Conservation (phyloP, 2,113 vertebrate genomes). For the Felis chaus region DNA sequence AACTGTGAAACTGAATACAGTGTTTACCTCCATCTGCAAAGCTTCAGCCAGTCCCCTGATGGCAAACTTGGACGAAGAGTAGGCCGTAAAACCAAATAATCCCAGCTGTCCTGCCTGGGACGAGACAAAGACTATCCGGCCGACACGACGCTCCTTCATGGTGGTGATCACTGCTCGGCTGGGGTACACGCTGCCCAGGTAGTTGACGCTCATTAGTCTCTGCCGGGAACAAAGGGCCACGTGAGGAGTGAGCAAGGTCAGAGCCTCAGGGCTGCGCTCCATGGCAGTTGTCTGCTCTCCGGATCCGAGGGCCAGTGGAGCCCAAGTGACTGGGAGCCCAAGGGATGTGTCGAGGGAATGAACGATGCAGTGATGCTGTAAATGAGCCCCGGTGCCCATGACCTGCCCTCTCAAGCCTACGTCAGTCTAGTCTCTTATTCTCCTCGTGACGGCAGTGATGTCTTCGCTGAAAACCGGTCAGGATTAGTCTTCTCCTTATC, state of each 20-base stretch:
- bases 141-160: conserved; percentile 98
- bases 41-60: conserved; percentile 96
- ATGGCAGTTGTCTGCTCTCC: neutral
- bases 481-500: neutral
- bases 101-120: conserved; percentile 97
- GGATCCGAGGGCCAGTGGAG: neutral
- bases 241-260: neutral
- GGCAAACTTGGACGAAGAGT: conserved; percentile 97
- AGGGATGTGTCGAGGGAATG: fast-evolving
- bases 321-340: neutral
- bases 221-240: conserved; percentile 69
- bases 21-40: conserved; percentile 97
- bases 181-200: conserved; percentile 96
- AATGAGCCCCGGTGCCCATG: fast-evolving
- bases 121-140: conserved; percentile 95
- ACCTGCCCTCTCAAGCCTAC: neutral
- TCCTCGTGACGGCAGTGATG: neutral
- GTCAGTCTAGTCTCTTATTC: neutral
- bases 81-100: conserved; percentile 95
- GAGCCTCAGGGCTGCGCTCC: fast-evolving
- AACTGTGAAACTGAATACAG: neutral
- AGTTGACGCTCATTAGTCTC: conserved; percentile 97
- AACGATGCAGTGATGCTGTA: fast-evolving
- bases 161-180: conserved; percentile 94
- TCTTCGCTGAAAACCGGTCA: neutral